A percentile compares a stretch with the other conserved stretches of the same genome.
Evolutionary conservation across 2,113 vertebrate genomes (phyloP).

Genomic region (Sebastes schlegelii): DNA sequence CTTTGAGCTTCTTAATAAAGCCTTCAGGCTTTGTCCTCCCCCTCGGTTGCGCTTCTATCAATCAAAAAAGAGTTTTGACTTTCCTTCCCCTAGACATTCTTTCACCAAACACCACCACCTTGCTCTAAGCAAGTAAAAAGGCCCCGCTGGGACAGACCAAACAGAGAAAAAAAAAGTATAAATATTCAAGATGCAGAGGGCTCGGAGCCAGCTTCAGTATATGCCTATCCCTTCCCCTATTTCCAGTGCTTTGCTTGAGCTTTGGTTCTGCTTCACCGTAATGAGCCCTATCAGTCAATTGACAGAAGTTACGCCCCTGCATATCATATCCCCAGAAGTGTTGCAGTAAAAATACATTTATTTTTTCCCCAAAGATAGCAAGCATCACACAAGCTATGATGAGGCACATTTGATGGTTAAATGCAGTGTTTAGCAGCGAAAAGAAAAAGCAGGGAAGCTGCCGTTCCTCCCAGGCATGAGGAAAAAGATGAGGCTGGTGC

Average conservation of each 20-base stretch:
- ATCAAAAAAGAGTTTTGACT: background rate
- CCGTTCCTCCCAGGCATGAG: slow-evolving; percentile 7
- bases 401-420: slow-evolving; percentile 44
- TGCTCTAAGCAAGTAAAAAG: slow-evolving; percentile 17
- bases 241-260: background rate
- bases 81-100: background rate
- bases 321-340: slow-evolving; percentile 30
- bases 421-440: slow-evolving; percentile 42
- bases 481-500: slow-evolving; percentile 24
- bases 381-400: slow-evolving; percentile 14
- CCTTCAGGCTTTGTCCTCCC: background rate
- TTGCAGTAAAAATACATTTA: background rate
- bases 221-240: background rate
- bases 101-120: background rate
- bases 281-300: slow-evolving; percentile 44
- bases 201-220: background rate
- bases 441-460: slow-evolving; percentile 17
- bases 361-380: slow-evolving; percentile 3
- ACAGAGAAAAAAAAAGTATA: background rate
- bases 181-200: background rate
- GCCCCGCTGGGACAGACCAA: slow-evolving; percentile 12
- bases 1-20: slow-evolving; percentile 2
- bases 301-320: slow-evolving; percentile 22
- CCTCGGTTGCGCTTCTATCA: background rate
- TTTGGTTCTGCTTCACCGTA: slow-evolving; percentile 19